Conservation (phyloP, 1,140 invertebrate species). For the Xylocopa sonorina region DNA sequence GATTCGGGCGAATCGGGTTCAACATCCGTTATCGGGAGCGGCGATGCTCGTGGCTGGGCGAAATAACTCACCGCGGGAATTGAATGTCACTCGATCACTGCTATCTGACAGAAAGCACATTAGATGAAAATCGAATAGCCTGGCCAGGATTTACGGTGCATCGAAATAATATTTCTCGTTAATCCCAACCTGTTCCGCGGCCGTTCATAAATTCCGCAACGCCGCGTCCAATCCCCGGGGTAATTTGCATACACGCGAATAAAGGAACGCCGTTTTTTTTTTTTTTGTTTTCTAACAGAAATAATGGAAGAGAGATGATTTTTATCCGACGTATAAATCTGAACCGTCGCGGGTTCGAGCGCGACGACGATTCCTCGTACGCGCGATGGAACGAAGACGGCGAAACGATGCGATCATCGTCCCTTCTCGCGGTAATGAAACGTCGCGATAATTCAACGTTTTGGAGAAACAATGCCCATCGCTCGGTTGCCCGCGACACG, state of each 20-base stretch:
- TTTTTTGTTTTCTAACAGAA: no score
- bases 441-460: slow-evolving; percentile 10
- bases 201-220: slow-evolving; percentile 35
- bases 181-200: slow-evolving; percentile 29
- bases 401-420: slow-evolving; percentile 4
- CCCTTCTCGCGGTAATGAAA: slow-evolving; percentile 7
- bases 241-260: slow-evolving; percentile 36
- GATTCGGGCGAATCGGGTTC: slow-evolving; percentile 2
- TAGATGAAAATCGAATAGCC: slow-evolving; percentile 36
- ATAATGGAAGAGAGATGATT: slow-evolving; percentile 24
- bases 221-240: background rate
- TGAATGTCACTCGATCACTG: slow-evolving; percentile 36
- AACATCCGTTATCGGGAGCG: slow-evolving; percentile 25
- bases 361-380: background rate
- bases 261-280: slow-evolving; percentile 12
- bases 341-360: background rate
- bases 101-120: slow-evolving; percentile 41
- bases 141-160: slow-evolving; percentile 23
- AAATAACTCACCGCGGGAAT: slow-evolving; percentile 34
- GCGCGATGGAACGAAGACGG: background rate
- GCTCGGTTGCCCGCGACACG: background rate
- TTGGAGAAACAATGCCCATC: slow-evolving; percentile 22
- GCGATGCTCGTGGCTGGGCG: slow-evolving; percentile 2
- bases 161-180: slow-evolving; percentile 41
- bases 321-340: slow-evolving; percentile 41